A percentile compares a stretch with the other conserved stretches of the same genome.
Evolutionary conservation across 2,113 vertebrate species (phyloP).

Genomic region (Pandion haliaetus): DNA sequence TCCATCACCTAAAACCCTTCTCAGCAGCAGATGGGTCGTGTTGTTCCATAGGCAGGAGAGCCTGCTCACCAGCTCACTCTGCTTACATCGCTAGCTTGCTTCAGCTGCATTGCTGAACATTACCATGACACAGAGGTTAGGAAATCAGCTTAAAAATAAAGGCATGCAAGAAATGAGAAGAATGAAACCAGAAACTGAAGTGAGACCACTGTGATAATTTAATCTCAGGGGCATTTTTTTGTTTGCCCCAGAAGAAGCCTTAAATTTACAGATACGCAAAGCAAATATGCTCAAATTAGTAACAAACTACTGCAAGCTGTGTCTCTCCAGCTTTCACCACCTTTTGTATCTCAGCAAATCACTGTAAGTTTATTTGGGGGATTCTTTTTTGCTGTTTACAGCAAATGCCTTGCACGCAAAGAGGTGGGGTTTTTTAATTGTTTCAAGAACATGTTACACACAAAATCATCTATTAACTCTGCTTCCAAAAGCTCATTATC

Average conservation of each 20-base stretch:
- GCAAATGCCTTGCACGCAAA: not conserved
- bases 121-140: not conserved
- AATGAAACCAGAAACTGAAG: not conserved
- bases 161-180: not conserved
- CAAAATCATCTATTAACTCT: not conserved
- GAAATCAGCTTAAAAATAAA: not conserved
- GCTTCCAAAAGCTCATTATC: not conserved
- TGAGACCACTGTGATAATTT: not conserved
- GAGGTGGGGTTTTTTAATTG: not conserved
- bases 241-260: not conserved
- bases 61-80: accelerated
- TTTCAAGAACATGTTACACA: not conserved
- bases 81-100: accelerated
- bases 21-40: not conserved
- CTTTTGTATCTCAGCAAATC: not conserved
- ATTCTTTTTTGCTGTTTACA: not conserved
- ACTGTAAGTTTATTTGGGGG: not conserved
- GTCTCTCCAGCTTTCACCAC: not conserved
- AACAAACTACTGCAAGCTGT: not conserved
- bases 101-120: not conserved
- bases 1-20: not conserved
- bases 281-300: not conserved
- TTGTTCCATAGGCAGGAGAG: not conserved
- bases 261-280: not conserved
- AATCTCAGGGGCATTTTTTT: not conserved